Conservation (phyloP, 2,888 invertebrate species). For the Pecten maximus region DNA sequence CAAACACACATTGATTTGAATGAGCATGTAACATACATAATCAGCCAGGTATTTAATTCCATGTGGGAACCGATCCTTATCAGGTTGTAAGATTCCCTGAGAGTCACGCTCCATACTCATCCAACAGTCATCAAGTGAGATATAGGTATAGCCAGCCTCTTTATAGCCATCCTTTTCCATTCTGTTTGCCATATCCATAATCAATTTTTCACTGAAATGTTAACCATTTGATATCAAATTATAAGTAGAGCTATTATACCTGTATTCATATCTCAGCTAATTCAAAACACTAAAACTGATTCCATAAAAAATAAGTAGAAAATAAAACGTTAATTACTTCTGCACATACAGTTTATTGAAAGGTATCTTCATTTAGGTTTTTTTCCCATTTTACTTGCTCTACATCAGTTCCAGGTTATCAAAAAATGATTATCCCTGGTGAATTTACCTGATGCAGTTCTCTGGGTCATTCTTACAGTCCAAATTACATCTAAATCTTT, state of each 20-base stretch:
- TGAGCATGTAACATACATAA: constrained; percentile 89
- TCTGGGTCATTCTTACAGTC: constrained; percentile 75
- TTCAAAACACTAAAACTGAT: no score
- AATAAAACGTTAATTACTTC: no score
- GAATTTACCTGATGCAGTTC: constrained; percentile 73
- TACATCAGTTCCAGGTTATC: no score
- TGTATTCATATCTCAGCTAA: no score
- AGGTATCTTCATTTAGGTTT: no score
- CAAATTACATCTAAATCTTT: constrained; percentile 74
- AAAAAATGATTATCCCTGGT: neutral
- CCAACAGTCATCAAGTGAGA: constrained; percentile 89
- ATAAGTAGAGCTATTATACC: no score
- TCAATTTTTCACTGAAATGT: constrained; percentile 79
- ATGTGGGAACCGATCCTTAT: constrained; percentile 93
- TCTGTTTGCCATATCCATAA: constrained; percentile 80
- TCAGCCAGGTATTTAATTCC: constrained; percentile 95
- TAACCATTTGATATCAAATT: no score
- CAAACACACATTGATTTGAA: no score
- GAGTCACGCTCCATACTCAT: constrained; percentile 90
- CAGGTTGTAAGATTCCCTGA: constrained; percentile 90
- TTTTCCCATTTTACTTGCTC: no score
- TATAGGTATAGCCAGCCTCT: constrained; percentile 93
- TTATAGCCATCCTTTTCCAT: constrained; percentile 92
- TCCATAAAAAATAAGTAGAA: no score
- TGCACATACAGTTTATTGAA: no score